These are phyloP conservation scores for Bruchidius siliquastri DNA, from an alignment of 2,888 invertebrate genomes.

Conservation along the genomic window DNA sequence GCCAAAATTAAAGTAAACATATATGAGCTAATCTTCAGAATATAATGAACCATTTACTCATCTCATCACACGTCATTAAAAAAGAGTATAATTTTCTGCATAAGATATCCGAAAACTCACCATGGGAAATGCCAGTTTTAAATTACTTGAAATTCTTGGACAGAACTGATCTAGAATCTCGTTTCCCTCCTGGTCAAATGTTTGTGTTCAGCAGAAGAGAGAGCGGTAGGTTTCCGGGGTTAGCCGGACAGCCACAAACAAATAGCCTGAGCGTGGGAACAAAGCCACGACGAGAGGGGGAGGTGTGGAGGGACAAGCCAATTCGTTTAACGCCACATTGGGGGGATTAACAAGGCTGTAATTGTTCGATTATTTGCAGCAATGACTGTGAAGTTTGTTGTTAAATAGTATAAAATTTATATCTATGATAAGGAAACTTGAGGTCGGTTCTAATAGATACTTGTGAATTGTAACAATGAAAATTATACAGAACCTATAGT, in stretches of 20 bases:
- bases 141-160: background rate
- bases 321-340: background rate
- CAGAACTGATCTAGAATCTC: background rate
- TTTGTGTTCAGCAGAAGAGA: background rate
- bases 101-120: too few species aligned
- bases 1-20: too few species aligned
- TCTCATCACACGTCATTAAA: too few species aligned
- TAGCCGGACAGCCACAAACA: background rate
- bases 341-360: background rate
- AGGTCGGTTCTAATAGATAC: too few species aligned
- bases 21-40: too few species aligned
- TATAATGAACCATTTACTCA: too few species aligned
- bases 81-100: too few species aligned
- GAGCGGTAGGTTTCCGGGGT: background rate
- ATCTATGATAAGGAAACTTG: too few species aligned
- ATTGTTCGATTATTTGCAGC: background rate
- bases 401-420: background rate
- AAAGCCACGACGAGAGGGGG: background rate
- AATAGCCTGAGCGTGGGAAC: background rate
- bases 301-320: background rate
- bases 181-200: background rate
- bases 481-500: too few species aligned
- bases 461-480: too few species aligned
- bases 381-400: background rate
- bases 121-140: too few species aligned